Evolutionary conservation across 2,797 vertebrate genomes (phyloP).

Genomic region (Paedocypris micromegethes): DNA sequence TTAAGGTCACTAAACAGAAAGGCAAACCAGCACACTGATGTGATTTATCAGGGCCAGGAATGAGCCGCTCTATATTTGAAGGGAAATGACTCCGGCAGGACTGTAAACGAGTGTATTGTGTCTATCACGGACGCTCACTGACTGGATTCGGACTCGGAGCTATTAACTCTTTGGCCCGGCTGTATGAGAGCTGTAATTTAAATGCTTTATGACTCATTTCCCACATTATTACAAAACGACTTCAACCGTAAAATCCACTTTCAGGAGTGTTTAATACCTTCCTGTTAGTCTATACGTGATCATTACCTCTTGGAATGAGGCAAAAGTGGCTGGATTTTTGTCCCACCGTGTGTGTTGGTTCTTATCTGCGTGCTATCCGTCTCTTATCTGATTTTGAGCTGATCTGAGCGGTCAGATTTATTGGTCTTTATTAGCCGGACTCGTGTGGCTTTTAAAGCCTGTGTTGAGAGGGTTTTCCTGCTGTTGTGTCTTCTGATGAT

Average conservation of each 20-base stretch:
- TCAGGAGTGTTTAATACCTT: constrained; percentile 30
- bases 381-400: constrained; percentile 2
- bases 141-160: background rate
- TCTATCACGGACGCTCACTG: background rate
- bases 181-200: constrained; percentile 16
- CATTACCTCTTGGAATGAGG: constrained; percentile 5
- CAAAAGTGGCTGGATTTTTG: constrained; percentile 1
- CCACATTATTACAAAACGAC: constrained; percentile 26
- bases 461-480: constrained; percentile 10
- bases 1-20: constrained; percentile 18
- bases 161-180: constrained; percentile 4
- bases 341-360: background rate
- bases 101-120: constrained; percentile 13
- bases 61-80: background rate
- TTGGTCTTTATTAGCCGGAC: constrained; percentile 19
- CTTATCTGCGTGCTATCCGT: constrained; percentile 1
- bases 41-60: constrained; percentile 24
- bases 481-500: background rate
- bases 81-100: constrained; percentile 7
- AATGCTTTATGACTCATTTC: constrained; percentile 41
- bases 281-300: constrained; percentile 17
- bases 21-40: constrained; percentile 2
- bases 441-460: constrained; percentile 8
- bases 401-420: background rate
- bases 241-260: constrained; percentile 17